Base-by-base conservation (phyloP, 92 coral and sea anemone species). In the Meandrina meandrites region DNA sequence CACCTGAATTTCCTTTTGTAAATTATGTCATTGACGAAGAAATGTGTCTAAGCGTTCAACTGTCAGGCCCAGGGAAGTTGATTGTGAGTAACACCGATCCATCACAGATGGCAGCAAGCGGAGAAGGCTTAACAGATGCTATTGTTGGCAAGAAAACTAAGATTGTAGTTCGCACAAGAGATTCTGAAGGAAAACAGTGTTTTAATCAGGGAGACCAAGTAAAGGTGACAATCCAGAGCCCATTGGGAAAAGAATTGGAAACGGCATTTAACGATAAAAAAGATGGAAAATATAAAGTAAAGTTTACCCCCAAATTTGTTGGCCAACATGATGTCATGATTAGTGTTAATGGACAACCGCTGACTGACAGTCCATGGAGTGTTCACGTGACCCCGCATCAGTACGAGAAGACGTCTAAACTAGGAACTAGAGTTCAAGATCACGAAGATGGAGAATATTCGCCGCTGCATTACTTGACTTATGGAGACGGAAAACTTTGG, bases 51-150 rank as follows among this genome's bases (percentile, higher is more conserved):
- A 57, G 17, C 16, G 70, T 84, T 14, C 75, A 27, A n/a, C 22
- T 5, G 32, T 72, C 70, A 12, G 57, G 81, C 32, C 78, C 76
- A n/a, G 94, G 92, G 0, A 80, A 53, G 16, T 62, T 92, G n/a
- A 87, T 80, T 66, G 94, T 89, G 34, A 89, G 90, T 35, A 28
- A 27, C 10, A 89, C 94, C 19, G 94, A 89, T 67, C 45, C 90
- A 1, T 75, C 79, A 2, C 60, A n/a, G 22, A 85, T 85, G 0
- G 74, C 68, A 47, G 80, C 84, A 24, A 78, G 81, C 37, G 94
- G 86, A 11, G 70, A 62, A 40, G 90, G 88, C 0, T 36, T 85
- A 71, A 56, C 14, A 17, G 92, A 91, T 7, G 82, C 89, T 3
- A 15, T 85, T 13, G 85, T 88, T 34, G 86, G 83, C 69, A 83